phyloP scores from a whole-genome alignment of 2,113 vertebrate genomes.

The Desmodus rotundus region DNA sequence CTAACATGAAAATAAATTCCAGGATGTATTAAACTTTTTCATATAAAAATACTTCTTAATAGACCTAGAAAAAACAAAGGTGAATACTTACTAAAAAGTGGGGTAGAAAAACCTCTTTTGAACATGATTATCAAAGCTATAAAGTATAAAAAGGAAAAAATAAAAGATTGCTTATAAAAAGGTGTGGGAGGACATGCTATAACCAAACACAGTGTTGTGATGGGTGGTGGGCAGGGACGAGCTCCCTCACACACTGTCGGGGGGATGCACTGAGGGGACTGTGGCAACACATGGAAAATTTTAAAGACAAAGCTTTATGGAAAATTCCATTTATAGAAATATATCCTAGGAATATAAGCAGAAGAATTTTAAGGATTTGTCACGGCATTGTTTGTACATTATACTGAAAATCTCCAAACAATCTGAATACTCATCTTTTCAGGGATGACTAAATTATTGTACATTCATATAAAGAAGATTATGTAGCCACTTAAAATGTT shows the following conservation, averaged over 20 bases:
- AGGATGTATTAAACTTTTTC: background rate
- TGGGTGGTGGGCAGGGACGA: background rate
- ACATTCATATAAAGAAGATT: slow-evolving; percentile 30
- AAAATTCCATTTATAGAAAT: slow-evolving; percentile 27
- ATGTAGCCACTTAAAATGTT: slow-evolving; percentile 3
- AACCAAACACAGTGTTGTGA: background rate
- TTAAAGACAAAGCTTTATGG: background rate
- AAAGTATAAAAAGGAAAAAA: background rate
- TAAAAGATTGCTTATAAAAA: background rate
- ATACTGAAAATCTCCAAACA: slow-evolving; percentile 26
- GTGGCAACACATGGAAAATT: background rate
- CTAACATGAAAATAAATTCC: background rate
- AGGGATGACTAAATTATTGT: background rate
- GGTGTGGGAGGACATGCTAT: background rate
- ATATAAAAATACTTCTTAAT: background rate
- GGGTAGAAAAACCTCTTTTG: background rate
- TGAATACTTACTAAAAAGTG: slow-evolving; percentile 14
- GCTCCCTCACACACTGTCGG: background rate
- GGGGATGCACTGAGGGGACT: background rate
- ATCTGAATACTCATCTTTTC: slow-evolving; percentile 13
- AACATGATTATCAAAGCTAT: background rate
- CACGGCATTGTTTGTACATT: background rate
- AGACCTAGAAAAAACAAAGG: background rate
- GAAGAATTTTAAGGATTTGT: slow-evolving; percentile 41
- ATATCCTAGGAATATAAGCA: slow-evolving; percentile 4